These are phyloP conservation scores for Macrotus californicus DNA, from an alignment of 2,113 vertebrate species.

Conservation along the genomic window DNA sequence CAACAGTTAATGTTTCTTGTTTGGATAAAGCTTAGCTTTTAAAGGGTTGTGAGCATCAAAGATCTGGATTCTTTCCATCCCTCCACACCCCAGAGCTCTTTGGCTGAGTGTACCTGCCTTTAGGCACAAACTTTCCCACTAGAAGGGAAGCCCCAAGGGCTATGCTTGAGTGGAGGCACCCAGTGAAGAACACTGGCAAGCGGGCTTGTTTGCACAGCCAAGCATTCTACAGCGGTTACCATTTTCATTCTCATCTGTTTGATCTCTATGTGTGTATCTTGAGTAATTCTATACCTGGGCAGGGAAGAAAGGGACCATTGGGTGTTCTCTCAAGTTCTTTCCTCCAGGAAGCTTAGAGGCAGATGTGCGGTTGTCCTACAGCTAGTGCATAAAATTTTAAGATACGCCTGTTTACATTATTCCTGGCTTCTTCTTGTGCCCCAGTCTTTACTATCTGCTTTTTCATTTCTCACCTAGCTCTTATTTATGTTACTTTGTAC, in stretches of 20 bases:
- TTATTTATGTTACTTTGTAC: conserved; percentile 21
- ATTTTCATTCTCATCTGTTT: neutral
- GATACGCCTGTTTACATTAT: neutral
- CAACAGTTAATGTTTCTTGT: neutral
- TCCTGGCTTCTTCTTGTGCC: neutral
- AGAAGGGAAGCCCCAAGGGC: neutral
- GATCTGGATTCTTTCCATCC: neutral
- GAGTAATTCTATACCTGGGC: neutral
- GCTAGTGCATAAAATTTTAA: neutral
- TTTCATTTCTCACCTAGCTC: neutral
- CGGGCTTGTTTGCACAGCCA: neutral
- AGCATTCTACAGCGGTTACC: neutral
- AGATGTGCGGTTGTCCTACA: neutral
- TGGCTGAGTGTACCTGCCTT: neutral
- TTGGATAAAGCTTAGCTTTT: neutral
- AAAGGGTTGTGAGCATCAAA: neutral
- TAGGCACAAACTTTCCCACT: neutral
- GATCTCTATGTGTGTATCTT: neutral
- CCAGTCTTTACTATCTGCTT: neutral
- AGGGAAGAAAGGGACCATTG: neutral
- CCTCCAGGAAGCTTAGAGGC: neutral
- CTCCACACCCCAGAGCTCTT: neutral
- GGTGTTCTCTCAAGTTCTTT: neutral
- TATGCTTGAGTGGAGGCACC: neutral
- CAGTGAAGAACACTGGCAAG: neutral